Evolutionary conservation across 2,888 invertebrate genomes (phyloP).

Genomic region (Rhynchonema sp.): DNA sequence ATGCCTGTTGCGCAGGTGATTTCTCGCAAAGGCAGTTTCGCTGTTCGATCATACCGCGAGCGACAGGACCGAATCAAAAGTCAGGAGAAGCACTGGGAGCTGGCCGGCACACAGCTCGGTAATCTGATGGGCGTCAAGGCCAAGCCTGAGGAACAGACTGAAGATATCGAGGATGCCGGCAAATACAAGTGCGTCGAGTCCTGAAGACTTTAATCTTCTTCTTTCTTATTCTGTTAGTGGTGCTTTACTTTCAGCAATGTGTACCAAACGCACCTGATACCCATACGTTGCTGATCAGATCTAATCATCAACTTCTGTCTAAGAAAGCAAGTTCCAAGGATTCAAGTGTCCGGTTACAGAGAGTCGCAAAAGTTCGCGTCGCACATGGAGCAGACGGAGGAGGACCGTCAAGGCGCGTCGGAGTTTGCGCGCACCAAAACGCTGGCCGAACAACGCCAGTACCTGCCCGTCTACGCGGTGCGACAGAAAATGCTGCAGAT

Average conservation of each 20-base stretch:
- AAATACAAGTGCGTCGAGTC: too few relatives aligned
- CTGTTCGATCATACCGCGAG: conserved; percentile 74
- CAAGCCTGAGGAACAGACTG: conserved; percentile 49
- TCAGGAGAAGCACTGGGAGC: conserved; percentile 96
- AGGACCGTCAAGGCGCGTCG: conserved; percentile 35
- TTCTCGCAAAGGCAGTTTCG: conserved; percentile 39
- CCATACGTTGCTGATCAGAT: too few relatives aligned
- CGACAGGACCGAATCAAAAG: conserved; percentile 82
- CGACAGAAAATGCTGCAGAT: conserved; percentile 49
- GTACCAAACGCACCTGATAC: too few relatives aligned
- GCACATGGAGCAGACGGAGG: conserved; percentile 51
- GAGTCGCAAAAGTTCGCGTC: conserved; percentile 89
- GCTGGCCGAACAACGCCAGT: conserved; percentile 58
- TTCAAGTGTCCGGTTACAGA: conserved; percentile 47
- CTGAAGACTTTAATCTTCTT: too few relatives aligned
- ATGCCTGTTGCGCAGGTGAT: neutral
- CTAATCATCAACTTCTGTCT: too few relatives aligned
- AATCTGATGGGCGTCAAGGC: conserved; percentile 79
- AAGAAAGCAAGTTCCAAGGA: too few relatives aligned
- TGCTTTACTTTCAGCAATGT: too few relatives aligned
- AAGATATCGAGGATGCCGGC: conserved; percentile 11
- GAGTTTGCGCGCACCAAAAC: conserved; percentile 70
- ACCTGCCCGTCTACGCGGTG: conserved; percentile 81
- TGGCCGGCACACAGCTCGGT: conserved; percentile 82
- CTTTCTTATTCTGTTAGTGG: too few relatives aligned